These are phyloP conservation scores for Drosophila ironensis DNA, from an alignment of 1,140 invertebrate species.

Conservation along the genomic window DNA sequence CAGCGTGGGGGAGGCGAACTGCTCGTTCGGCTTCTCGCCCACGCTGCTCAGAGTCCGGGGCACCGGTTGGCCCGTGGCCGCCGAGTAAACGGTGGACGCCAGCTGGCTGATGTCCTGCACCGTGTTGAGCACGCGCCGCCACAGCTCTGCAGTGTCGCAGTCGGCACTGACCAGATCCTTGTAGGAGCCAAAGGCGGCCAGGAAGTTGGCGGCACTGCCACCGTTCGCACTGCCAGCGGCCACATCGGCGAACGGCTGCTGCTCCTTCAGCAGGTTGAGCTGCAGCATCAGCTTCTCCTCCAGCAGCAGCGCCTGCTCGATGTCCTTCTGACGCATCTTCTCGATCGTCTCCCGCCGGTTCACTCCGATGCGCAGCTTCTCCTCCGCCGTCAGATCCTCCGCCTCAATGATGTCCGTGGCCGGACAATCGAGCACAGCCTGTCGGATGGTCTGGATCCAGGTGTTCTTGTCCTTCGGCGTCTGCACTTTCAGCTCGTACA, in stretches of 20 bases:
- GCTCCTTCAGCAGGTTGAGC: conserved; percentile 87
- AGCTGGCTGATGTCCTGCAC: conserved; percentile 86
- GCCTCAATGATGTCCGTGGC: conserved; percentile 85
- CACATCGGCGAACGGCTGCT: conserved; percentile 50
- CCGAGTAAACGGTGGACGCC: conserved; percentile 87
- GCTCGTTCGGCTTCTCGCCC: conserved; percentile 92
- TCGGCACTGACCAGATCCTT: conserved; percentile 84
- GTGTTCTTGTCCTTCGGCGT: conserved; percentile 93
- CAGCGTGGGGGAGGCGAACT: conserved; percentile 91
- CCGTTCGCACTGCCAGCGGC: conserved; percentile 23
- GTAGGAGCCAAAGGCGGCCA: conserved; percentile 83
- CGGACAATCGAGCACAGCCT: conserved; percentile 88
- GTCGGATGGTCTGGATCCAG: conserved; percentile 94
- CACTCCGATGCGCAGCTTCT: conserved; percentile 87
- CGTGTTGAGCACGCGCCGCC: conserved; percentile 87
- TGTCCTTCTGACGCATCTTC: conserved; percentile 91
- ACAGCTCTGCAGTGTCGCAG: conserved; percentile 86
- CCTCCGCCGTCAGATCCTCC: conserved; percentile 86
- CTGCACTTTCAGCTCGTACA: conserved; percentile 96
- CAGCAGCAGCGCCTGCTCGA: conserved; percentile 91
- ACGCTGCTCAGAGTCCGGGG: conserved; percentile 95
- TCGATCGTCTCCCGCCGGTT: conserved; percentile 88
- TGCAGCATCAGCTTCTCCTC: conserved; percentile 95
- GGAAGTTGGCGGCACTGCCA: conserved; percentile 67
- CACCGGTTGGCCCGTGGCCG: conserved; percentile 86